Evolutionary conservation across 2,888 invertebrate genomes (phyloP).

Genomic region (Trachelus tabidus): DNA sequence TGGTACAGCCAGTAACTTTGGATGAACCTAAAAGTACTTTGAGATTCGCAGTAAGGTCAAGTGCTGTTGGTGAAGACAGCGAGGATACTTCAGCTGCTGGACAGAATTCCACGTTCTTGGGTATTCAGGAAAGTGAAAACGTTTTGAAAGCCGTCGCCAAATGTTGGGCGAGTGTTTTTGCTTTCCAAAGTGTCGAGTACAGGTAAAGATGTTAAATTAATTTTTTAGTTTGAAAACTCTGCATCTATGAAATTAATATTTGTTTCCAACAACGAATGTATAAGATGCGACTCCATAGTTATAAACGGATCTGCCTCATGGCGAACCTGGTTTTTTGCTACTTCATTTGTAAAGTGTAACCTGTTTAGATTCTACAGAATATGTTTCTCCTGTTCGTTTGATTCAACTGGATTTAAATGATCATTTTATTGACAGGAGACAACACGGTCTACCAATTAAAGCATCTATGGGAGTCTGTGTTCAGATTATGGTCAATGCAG

Average conservation of each 20-base stretch:
- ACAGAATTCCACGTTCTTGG: slow-evolving; percentile 84
- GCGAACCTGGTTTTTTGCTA: too few relatives aligned
- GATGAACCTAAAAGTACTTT: slow-evolving; percentile 49
- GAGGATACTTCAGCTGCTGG: slow-evolving; percentile 85
- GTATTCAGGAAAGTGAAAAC: slow-evolving; percentile 70
- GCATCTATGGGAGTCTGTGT: slow-evolving; percentile 83
- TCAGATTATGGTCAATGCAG: slow-evolving; percentile 80
- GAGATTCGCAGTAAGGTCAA: slow-evolving; percentile 76
- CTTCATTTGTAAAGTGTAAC: too few relatives aligned
- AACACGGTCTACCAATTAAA: slow-evolving; percentile 77
- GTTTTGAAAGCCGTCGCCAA: slow-evolving; percentile 72
- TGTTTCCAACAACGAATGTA: too few relatives aligned
- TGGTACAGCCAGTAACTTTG: slow-evolving; percentile 62
- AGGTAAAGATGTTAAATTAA: slow-evolving; percentile 66
- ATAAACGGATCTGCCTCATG: too few relatives aligned
- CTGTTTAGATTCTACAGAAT: too few relatives aligned
- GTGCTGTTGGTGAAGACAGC: slow-evolving; percentile 83
- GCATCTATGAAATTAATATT: too few relatives aligned
- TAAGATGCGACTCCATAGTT: too few relatives aligned
- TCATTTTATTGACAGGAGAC: slow-evolving; percentile 66
- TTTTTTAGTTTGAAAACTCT: not conserved
- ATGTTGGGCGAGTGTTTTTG: slow-evolving; percentile 88
- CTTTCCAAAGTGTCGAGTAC: slow-evolving; percentile 81
- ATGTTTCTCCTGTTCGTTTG: too few relatives aligned
- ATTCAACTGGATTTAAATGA: too few relatives aligned